Conservation (phyloP, 2,888 invertebrate species). For the Mycalesis mineus region DNA sequence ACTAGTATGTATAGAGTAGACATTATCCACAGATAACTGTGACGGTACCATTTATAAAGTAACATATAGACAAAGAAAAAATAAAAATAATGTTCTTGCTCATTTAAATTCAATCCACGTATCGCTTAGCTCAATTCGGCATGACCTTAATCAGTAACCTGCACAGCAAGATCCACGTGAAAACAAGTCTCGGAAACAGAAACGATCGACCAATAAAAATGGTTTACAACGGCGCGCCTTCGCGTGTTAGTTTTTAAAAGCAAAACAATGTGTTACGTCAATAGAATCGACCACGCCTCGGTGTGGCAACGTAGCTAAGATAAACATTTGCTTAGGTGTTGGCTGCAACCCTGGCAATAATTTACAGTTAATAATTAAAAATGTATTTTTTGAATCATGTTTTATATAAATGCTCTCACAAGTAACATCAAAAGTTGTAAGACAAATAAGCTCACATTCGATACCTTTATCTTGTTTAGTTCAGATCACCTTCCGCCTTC, state of each 20-base stretch:
- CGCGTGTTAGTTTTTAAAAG: conserved; percentile 23
- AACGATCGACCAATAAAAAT: conserved; percentile 37
- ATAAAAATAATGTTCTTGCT: background rate
- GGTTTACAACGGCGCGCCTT: conserved; percentile 40
- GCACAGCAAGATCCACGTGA: conserved; percentile 2
- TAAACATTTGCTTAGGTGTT: background rate
- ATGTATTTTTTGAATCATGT: too few species aligned
- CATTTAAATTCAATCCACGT: conserved; percentile 8
- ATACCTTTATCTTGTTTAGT: too few species aligned
- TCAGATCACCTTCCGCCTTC: too few species aligned
- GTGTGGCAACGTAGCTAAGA: background rate
- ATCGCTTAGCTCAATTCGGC: conserved; percentile 10
- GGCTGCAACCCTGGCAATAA: too few species aligned
- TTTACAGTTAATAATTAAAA: too few species aligned
- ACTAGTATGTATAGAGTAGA: too few species aligned
- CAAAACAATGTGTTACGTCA: conserved; percentile 24
- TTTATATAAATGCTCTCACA: too few species aligned
- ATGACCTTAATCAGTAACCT: conserved; percentile 15
- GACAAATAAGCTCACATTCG: too few species aligned
- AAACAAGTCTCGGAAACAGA: conserved; percentile 11
- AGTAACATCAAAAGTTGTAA: too few species aligned
- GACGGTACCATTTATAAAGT: too few species aligned
- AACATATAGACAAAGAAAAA: too few species aligned
- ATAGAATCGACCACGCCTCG: conserved; percentile 18
- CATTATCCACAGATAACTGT: too few species aligned